Base-by-base conservation (phyloP, 1,140 invertebrate species). In the Ceratina australensis region DNA sequence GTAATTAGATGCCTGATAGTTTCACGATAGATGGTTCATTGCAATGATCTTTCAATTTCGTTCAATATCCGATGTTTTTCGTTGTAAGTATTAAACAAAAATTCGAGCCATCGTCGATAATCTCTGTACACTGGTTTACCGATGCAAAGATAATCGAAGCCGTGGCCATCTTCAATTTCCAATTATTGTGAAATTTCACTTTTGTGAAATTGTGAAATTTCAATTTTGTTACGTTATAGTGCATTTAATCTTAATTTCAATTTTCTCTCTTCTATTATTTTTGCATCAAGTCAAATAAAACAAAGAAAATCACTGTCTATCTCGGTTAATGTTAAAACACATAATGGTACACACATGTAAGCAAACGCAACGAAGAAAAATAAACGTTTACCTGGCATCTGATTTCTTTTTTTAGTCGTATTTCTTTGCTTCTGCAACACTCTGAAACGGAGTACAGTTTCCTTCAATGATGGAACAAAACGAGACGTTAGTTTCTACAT, bases 1-100 rank as follows among this genome's bases (percentile, higher is more conserved):
- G 75, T 84, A 85, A 84, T 82, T 79, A 82, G 74, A 61, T 84
- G 68, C 20, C 60, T 82, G 63, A 49, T 69, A 71, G 63, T 73
- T 78, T 77, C 68, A 76, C 60, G n/a, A 15, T 78, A 72, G 20
- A 76, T 4, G 33, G 28, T 66, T 66, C 33, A 16, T 75, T 28
- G 24, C n/a, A 72, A 56, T 47, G 8, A 77, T 57, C 64, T 33
- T 68, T 68, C 54, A 12, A 47, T 65, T 65, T 7, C 1, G 26
- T 28, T 71, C 59, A 26, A 64, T 64, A 28, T 61, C 15, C 26
- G 33, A 33, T 42, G 20, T 72, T 72, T 22, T 68, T 50, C 42
- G 52, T 67, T 28, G 59, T 78, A 77, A 77, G 33, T 78, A 72
- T 24, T 16, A 47, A 0, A 13, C 18, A 28, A 15, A n/a, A 60